Evolutionary conservation across 2,888 invertebrate genomes (phyloP).

Genomic region (Mesochorus sp.): DNA sequence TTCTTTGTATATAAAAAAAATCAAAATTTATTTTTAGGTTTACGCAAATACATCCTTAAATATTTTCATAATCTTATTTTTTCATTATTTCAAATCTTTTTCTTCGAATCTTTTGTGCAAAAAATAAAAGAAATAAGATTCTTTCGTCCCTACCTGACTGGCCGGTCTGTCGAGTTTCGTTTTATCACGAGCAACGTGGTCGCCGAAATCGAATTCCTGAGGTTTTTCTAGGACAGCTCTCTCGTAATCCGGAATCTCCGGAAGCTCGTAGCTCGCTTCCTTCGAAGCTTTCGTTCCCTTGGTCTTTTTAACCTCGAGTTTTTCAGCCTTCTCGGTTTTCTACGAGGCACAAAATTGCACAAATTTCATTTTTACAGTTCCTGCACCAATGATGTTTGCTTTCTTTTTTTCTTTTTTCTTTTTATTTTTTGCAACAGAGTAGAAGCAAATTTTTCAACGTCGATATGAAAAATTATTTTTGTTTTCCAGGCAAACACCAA

Average conservation of each 20-base stretch:
- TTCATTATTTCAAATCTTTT: not conserved
- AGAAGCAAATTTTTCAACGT: conserved; percentile 40
- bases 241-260: conserved; percentile 86
- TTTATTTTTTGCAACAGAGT: not conserved
- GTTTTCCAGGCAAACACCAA: conserved; percentile 34
- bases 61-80: not conserved
- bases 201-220: conserved; percentile 79
- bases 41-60: not conserved
- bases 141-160: conserved; percentile 75
- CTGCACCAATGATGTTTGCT: not conserved
- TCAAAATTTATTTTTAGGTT: not conserved
- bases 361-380: conserved; percentile 1
- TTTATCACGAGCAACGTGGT: conserved; percentile 75
- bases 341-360: conserved; percentile 54
- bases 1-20: too few relatives aligned
- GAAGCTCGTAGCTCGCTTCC: conserved; percentile 78
- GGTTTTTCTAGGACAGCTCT: conserved; percentile 87
- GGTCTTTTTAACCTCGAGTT: conserved; percentile 75
- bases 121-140: conserved; percentile 52
- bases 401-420: not conserved
- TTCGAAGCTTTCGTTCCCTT: conserved; percentile 75
- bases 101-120: not conserved
- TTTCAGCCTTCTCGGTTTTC: conserved; percentile 79
- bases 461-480: conserved; percentile 15
- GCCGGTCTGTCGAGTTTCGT: conserved; percentile 78